phyloP scores from a whole-genome alignment of 2,113 vertebrate genomes.

The Fulmarus glacialis region DNA sequence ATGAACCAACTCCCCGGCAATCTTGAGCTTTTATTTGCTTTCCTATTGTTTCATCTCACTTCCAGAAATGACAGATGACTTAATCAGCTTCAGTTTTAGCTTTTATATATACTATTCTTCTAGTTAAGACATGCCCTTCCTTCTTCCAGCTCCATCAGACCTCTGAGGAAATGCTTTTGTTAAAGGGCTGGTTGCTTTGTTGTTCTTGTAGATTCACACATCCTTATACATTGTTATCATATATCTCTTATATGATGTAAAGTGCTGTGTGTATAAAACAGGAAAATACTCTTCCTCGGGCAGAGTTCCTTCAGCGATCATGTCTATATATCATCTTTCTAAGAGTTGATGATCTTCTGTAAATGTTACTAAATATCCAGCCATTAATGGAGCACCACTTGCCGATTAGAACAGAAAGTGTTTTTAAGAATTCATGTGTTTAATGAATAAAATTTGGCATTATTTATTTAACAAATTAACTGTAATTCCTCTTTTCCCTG shows the following conservation, averaged over 20 bases:
- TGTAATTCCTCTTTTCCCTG: not conserved
- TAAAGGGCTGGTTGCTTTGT: not conserved
- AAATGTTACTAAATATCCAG: not conserved
- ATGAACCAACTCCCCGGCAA: not conserved
- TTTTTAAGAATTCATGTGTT: not conserved
- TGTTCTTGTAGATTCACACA: not conserved
- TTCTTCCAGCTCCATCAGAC: not conserved
- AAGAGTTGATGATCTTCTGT: not conserved
- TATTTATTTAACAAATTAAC: not conserved
- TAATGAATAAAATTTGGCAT: not conserved
- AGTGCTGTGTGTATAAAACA: not conserved
- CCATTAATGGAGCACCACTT: not conserved
- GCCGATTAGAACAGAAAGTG: not conserved
- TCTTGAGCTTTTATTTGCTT: not conserved
- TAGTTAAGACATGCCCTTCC: not conserved
- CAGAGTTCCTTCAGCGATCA: not conserved
- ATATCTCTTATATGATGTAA: not conserved
- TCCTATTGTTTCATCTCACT: not conserved
- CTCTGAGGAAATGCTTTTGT: not conserved
- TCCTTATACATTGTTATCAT: not conserved
- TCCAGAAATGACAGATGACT: not conserved
- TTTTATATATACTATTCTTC: not conserved
- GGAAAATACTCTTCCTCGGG: not conserved
- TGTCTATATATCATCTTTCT: not conserved
- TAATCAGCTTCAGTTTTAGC: not conserved